Base-by-base conservation (phyloP, 2,888 invertebrate species). In the Aphodius sticticus region DNA sequence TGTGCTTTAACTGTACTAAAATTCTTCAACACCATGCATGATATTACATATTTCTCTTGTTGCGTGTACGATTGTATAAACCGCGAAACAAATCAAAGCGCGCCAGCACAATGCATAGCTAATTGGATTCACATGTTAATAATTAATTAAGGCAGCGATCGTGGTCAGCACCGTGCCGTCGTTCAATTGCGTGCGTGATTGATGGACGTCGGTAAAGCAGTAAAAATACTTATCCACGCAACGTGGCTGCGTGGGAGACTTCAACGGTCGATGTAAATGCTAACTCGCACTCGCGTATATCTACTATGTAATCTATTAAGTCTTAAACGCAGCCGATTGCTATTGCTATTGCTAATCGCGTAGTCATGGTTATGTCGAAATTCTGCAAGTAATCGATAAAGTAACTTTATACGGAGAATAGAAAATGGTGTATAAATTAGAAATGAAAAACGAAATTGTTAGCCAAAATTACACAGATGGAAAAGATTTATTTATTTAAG, bases 121-220 rank as follows among this genome's bases (percentile, higher is more conserved):
- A 74, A 74, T 74, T 74, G 74, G 74, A 74, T 74, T 74, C 74
- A 74, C 36, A 36, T 74, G 74, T 74, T 74, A 74, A 35, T 74
- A 74, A 74, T 74, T 74, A 74, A 74, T 74, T 35, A 74, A 74
- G 6, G 37, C 74, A 12, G 3, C 53, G 53, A 9, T 53, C 2
- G 53, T 5, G 53, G 53, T 53, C 53, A 74, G 26, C 37, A 74
- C 36, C 36, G 74, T 36, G 36, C 35, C 74, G 36, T 35, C 74
- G 37, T 74, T 35, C 74, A 74, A 74, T 37, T 37, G 16, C 74
- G 74, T 35, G 74, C 36, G 74, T 74, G 74, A 74, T 74, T 74
- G 74, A 74, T 74, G 16, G 74, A 74, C 74, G 12, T 7, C 35
- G 35, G 74, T 9, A 74, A 37, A 36, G 26, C 35, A 74, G 15